phyloP scores from a whole-genome alignment of 1,140 invertebrate species.

The Drosophila orosa region DNA sequence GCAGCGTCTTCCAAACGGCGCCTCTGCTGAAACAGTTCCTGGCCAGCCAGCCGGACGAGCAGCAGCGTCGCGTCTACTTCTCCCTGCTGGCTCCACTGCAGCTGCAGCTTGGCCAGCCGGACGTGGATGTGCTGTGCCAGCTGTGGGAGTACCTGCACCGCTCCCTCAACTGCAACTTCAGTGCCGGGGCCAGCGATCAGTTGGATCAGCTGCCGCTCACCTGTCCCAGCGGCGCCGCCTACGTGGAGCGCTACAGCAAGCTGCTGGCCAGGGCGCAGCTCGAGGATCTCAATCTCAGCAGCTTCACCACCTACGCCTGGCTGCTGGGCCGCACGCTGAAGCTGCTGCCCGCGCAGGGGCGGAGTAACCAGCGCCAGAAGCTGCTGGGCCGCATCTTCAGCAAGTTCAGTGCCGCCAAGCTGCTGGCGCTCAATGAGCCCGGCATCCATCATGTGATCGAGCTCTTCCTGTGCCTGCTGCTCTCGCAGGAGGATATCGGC shows the following conservation, averaged over 20 bases:
- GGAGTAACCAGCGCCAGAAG: conserved; percentile 67
- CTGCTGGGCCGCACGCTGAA: conserved; percentile 68
- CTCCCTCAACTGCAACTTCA: conserved; percentile 71
- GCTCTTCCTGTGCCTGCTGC: conserved; percentile 71
- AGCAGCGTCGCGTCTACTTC: conserved; percentile 70
- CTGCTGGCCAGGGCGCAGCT: conserved; percentile 46
- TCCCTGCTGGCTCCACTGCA: conserved; percentile 64
- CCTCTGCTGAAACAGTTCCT: conserved; percentile 61
- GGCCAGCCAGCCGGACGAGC: conserved; percentile 66
- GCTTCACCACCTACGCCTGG: conserved; percentile 71
- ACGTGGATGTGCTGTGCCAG: conserved; percentile 65
- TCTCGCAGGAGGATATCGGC: conserved; percentile 52
- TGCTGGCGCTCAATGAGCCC: conserved; percentile 74
- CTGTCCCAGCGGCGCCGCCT: conserved; percentile 63
- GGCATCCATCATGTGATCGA: conserved; percentile 83
- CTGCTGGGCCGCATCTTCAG: conserved; percentile 81
- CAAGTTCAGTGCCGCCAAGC: conserved; percentile 79
- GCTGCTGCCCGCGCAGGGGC: conserved; percentile 23
- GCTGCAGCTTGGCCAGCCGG: conserved; percentile 58
- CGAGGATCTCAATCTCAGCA: conserved; percentile 74
- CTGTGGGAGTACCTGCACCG: conserved; percentile 82
- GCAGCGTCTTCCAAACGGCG: conserved; percentile 28
- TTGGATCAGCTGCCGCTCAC: conserved; percentile 62
- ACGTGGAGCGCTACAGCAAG: conserved; percentile 67
- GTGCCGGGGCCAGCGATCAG: conserved; percentile 30